phyloP scores from a whole-genome alignment of 2,113 vertebrate genomes.

The Carassius carassius region DNA sequence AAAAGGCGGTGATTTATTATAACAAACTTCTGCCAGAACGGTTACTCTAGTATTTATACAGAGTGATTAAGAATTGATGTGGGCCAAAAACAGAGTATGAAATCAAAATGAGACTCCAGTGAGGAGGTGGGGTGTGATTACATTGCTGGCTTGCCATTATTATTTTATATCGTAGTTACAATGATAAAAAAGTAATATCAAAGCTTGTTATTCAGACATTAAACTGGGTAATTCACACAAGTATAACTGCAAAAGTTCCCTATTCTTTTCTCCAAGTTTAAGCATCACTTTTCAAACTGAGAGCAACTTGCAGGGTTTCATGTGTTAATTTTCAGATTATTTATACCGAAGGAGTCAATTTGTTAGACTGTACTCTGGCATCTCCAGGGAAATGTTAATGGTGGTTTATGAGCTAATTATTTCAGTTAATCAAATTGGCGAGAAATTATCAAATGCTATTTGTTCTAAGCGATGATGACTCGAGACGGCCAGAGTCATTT shows the following conservation, averaged over 20 bases:
- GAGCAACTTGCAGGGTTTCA: not conserved
- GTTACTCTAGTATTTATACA: slow-evolving; percentile 50
- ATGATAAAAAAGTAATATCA: slow-evolving; percentile 17
- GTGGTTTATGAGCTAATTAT: slow-evolving; percentile 24
- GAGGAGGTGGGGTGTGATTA: slow-evolving; percentile 2
- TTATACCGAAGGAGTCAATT: not conserved
- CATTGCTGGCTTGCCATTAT: slow-evolving; percentile 23
- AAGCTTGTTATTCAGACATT: slow-evolving; percentile 4
- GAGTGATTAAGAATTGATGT: slow-evolving; percentile 53
- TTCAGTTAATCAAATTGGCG: slow-evolving; percentile 16
- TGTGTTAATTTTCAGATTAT: not conserved
- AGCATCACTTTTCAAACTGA: slow-evolving; percentile 4
- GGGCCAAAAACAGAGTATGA: slow-evolving; percentile 39
- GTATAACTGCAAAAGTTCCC: not conserved
- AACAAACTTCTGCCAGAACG: slow-evolving; percentile 4
- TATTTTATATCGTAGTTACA: slow-evolving; percentile 9
- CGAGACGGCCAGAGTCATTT: not conserved
- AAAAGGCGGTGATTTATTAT: slow-evolving; percentile 36
- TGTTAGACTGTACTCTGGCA: not conserved
- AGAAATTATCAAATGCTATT: not conserved
- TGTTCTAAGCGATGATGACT: slow-evolving; percentile 7
- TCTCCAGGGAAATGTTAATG: slow-evolving; percentile 30
- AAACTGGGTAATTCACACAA: slow-evolving; percentile 7
- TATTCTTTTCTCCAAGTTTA: not conserved
- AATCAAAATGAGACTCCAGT: slow-evolving; percentile 37